Base-by-base conservation (phyloP, 2,113 vertebrate species). In the Neopipo cinnamomea region DNA sequence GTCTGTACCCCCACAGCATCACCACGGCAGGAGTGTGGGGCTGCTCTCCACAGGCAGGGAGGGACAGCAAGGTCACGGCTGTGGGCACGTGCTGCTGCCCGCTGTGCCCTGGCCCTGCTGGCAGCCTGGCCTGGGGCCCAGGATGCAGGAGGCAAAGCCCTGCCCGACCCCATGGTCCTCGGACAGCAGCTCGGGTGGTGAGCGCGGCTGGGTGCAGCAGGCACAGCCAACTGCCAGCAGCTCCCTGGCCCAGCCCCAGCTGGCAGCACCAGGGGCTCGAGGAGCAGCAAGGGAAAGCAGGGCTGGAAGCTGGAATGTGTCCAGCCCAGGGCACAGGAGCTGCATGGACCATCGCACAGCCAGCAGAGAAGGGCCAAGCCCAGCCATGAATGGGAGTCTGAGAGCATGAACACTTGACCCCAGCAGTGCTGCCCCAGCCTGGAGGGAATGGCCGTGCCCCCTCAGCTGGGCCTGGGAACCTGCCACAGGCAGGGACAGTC, bases 381-480 rank as follows among this genome's bases (percentile, higher is more conserved):
- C 1, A 5, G 18, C 47, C 41, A 6, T 0, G 2, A 25, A 1
- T 3, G 7, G 25, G 16, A 5, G 39, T 3, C 5, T 28, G 24
- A 22, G 10, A 37, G 41, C 39, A 33, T 55, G 11, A 61, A 41
- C 1, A 1, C n/a, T 14, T 1, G 1, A 39, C 15, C 61, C 12
- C 22, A 6, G 53, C 55, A 68, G 41, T 1, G 9, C 25, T 37
- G 61, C 19, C 55, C 31, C 7, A 5, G 9, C 4, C 42, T 9
- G 0, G 1, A 8, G 35, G 42, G 25, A 58, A 50, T 0, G 0
- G 72, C 9, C 4, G 0, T 1, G 11, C 1, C 13, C 33, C 8
- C 16, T 11, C 5, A 9, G 50, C 53, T 62, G 68, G 20, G 33
- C 21, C 30, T 8, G 33, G 42, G 21, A 25, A 11, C 23, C 39